Base-by-base conservation (phyloP, 2,888 invertebrate species). In the Zonitis immaculata region DNA sequence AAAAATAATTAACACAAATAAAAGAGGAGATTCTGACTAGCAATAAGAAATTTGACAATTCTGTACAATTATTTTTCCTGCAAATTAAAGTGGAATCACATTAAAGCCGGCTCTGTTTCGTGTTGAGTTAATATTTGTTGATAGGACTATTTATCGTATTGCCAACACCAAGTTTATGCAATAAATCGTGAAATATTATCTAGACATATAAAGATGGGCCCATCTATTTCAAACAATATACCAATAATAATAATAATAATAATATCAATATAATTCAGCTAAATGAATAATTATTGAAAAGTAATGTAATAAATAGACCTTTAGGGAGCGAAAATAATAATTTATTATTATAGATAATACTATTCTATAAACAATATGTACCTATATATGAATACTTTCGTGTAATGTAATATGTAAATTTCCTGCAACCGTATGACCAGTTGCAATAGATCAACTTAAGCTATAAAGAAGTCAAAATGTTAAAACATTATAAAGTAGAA, bases 111-210 rank as follows among this genome's bases (percentile, higher is more conserved):
- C n/a, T n/a, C n/a, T n/a, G n/a, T n/a, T n/a, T n/a, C n/a, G n/a
- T n/a, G n/a, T n/a, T n/a, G n/a, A n/a, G n/a, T n/a, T n/a, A n/a
- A n/a, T n/a, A n/a, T n/a, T n/a, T n/a, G n/a, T n/a, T n/a, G n/a
- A n/a, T n/a, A n/a, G n/a, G n/a, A n/a, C n/a, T 43, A 9, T 46
- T 49, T 53, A 46, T 52, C 49, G 46, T 22, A 20, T 44, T 12
- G 22, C 6, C 8, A 25, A 50, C 39, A 50, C 35, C 35, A 18
- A 35, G 22, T 16, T 28, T n/a, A 16, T 25, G 35, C 20, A 45
- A 51, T 51, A 51, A 51, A 45, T 51, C 42, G 46, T 27, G 30
- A 45, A 50, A 32, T 50, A 44, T 35, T 27, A 27, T 27, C 1
- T 11, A 27, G 27, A 14, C 8, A 7, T n/a, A n/a, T n/a, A 3